Conservation (phyloP, 2,888 invertebrate species). For the Folsomia manolachei region DNA sequence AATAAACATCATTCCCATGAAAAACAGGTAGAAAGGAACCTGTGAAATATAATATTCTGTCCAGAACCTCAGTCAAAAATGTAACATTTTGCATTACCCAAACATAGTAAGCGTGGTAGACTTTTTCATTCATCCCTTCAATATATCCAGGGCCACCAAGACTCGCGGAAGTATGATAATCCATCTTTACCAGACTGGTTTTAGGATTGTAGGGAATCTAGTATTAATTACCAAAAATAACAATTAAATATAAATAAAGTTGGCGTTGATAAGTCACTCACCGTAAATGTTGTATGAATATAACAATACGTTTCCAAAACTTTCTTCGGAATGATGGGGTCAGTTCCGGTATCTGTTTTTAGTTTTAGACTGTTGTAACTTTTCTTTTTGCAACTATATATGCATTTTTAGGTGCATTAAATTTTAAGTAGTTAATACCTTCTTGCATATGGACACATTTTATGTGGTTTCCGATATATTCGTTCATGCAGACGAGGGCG, state of each 20-base stretch:
- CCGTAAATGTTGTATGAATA: constrained; percentile 48
- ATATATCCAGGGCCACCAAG: constrained; percentile 41
- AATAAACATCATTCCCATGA: constrained; percentile 53
- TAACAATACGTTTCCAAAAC: constrained; percentile 47
- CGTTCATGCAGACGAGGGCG: constrained; percentile 40
- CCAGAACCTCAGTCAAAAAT: too few relatives aligned
- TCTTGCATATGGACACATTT: too few relatives aligned
- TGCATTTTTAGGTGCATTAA: too few relatives aligned
- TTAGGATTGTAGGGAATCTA: constrained; percentile 40
- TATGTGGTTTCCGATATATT: not conserved
- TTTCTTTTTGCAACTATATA: too few relatives aligned
- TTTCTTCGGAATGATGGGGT: constrained; percentile 40
- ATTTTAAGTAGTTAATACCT: too few relatives aligned
- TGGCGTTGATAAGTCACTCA: constrained; percentile 10
- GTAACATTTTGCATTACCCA: constrained; percentile 45
- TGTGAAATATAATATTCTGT: not conserved
- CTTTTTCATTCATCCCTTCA: constrained; percentile 32
- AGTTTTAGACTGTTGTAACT: too few relatives aligned
- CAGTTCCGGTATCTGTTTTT: constrained; percentile 37
- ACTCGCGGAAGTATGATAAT: not conserved
- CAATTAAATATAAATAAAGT: not conserved
- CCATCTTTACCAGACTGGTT: not conserved
- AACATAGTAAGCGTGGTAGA: constrained; percentile 46
- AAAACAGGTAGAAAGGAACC: constrained; percentile 46
- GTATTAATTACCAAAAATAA: not conserved